These are phyloP conservation scores for Siderastrea radians DNA, from an alignment of 92 coral and sea anemone species.

Conservation along the genomic window DNA sequence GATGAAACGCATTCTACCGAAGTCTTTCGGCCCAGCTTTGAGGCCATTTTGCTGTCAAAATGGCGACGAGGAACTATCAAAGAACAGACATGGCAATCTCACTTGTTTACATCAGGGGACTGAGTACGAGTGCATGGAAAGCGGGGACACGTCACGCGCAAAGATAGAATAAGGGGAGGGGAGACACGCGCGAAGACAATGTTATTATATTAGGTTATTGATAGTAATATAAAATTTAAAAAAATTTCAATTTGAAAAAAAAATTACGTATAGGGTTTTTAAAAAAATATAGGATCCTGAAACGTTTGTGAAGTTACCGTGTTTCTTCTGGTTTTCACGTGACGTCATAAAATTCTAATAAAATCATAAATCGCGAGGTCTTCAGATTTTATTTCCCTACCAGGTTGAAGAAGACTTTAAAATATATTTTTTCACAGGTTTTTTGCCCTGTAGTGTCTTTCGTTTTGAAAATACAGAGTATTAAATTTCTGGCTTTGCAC, in stretches of 20 bases:
- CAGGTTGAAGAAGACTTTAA: too few species aligned
- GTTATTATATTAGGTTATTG: neutral
- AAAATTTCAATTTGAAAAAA: neutral
- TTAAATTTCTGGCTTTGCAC: too few species aligned
- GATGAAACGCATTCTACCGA: conserved; percentile 56
- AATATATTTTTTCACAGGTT: too few species aligned
- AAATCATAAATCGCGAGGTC: too few species aligned
- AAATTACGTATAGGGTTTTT: too few species aligned
- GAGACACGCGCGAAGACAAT: neutral
- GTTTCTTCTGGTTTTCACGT: too few species aligned
- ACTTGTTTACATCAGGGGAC: conserved; percentile 37
- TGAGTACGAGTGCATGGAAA: neutral
- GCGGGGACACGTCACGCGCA: conserved; percentile 9
- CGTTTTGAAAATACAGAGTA: too few species aligned
- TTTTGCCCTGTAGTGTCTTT: too few species aligned
- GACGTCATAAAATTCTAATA: too few species aligned
- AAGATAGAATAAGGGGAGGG: neutral
- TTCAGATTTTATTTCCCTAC: too few species aligned
- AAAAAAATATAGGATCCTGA: too few species aligned
- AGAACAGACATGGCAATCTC: neutral
- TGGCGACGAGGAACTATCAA: conserved; percentile 2
- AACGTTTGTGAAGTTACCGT: too few species aligned
- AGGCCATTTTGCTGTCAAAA: conserved; percentile 60
- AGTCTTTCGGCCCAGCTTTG: conserved; percentile 53
- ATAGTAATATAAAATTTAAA: neutral